phyloP scores from a whole-genome alignment of 1,140 invertebrate species.

The Daktulosphaira vitifoliae region DNA sequence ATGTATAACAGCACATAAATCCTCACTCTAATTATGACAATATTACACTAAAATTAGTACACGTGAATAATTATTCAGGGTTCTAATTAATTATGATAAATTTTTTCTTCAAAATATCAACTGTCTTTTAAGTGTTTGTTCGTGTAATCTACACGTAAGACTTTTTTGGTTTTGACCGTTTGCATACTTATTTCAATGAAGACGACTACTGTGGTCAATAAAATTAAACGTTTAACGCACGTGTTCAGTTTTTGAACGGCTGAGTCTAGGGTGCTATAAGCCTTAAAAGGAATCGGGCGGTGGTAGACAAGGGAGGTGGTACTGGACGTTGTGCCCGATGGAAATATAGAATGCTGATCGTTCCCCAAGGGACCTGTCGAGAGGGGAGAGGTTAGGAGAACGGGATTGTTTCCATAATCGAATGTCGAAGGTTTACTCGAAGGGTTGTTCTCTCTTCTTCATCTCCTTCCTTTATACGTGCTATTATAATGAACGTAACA shows the following conservation, averaged over 20 bases:
- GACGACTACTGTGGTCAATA: slow-evolving; percentile 8
- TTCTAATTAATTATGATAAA: background rate
- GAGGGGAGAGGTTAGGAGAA: background rate
- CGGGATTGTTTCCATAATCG: slow-evolving; percentile 28
- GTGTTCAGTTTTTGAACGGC: background rate
- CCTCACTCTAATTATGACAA: too few species aligned
- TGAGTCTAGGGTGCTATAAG: background rate
- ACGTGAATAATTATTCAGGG: background rate
- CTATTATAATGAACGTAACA: slow-evolving; percentile 31
- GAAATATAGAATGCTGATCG: background rate
- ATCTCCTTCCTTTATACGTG: background rate
- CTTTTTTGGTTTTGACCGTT: too few species aligned
- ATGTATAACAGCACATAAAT: too few species aligned
- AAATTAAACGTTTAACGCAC: slow-evolving; percentile 26
- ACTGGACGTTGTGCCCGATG: background rate
- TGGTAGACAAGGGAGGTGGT: background rate
- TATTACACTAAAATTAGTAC: background rate
- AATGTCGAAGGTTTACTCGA: slow-evolving; percentile 31
- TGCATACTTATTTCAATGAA: too few species aligned
- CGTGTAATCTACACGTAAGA: too few species aligned
- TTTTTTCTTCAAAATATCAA: background rate
- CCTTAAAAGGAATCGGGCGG: too few species aligned
- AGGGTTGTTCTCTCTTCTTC: slow-evolving; percentile 19
- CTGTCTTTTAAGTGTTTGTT: background rate
- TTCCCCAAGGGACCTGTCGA: background rate